Base-by-base conservation (phyloP, 2,888 invertebrate species). In the Drosophila neotestacea region DNA sequence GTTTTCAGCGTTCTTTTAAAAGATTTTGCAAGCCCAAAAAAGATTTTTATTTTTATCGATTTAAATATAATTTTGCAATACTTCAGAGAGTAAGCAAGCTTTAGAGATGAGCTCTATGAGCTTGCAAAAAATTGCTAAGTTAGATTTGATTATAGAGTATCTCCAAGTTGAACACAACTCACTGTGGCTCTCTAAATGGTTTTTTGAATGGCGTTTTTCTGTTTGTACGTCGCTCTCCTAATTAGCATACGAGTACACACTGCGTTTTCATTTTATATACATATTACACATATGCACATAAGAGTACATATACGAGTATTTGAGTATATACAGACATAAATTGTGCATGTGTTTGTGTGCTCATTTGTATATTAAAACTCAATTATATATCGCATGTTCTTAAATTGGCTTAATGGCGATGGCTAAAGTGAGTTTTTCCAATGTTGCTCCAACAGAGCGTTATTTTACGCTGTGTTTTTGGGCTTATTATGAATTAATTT, bases 311-410 rank as follows among this genome's bases (percentile, higher is more conserved):
- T 28, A 39, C 27, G 4, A 41, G 22, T 46, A 11, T 27, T 4
- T 13, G 13, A 4, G 4, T 6, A n/a, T 6, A 22, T 36, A 39
- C 11, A 41, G 10, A 27, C 9, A 13, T 50, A 62, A 54, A 22
- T 22, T 22, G 22, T 22, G 22, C 22, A 22, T 22, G 69, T 73
- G 62, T 58, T 54, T 62, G 48, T 16, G 50, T 65, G 11, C 48
- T 34, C 32, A 22, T 48, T 34, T 56, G 55, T 71, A 69, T 66
- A 84, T 81, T 81, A 79, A 88, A 86, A 77, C 67, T 67, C 79
- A 84, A 88, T 88, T 88, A 88, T 70, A 81, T 75, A 81, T 88
- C 73, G 87, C 87, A 88, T 85, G 88, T 79, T 71, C 48, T 73
- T 67, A 79, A 83, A 79, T 77, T 46, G 60, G 58, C 73, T 54